These are phyloP conservation scores for Drosophila gaucha DNA, from an alignment of 2,888 invertebrate genomes.

Conservation along the genomic window DNA sequence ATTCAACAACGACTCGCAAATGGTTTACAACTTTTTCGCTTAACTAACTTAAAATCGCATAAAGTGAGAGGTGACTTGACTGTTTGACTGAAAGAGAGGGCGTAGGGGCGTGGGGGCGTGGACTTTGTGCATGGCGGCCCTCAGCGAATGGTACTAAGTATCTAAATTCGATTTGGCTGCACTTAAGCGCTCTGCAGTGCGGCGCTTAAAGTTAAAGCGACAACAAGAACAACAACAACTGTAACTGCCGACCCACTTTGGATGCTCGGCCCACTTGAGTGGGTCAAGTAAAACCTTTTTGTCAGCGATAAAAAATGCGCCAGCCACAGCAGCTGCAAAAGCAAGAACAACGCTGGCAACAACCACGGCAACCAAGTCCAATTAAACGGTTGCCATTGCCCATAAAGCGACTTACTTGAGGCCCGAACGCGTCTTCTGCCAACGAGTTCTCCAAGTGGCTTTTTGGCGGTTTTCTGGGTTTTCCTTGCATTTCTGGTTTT, in stretches of 20 bases:
- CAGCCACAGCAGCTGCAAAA: constrained; percentile 18
- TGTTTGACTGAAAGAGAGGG: background rate
- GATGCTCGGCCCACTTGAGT: constrained; percentile 59
- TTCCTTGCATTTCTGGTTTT: constrained; percentile 9
- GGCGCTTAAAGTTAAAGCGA: constrained; percentile 30
- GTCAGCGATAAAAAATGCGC: constrained; percentile 67
- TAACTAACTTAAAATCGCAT: constrained; percentile 65
- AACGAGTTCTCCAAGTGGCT: constrained; percentile 47
- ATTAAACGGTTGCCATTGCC: constrained; percentile 67
- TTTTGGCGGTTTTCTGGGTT: constrained; percentile 37
- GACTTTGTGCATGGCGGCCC: constrained; percentile 23
- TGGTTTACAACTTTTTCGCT: constrained; percentile 71
- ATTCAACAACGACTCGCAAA: constrained; percentile 55
- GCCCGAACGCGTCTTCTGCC: constrained; percentile 29
- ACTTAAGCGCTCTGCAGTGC: constrained; percentile 54
- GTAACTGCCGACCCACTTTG: constrained; percentile 54
- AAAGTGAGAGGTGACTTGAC: constrained; percentile 56
- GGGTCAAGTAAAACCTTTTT: constrained; percentile 79
- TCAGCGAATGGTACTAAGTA: constrained; percentile 58
- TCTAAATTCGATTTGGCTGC: constrained; percentile 74
- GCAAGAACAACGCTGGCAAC: background rate
- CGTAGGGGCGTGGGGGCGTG: background rate
- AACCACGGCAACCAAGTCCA: constrained; percentile 51
- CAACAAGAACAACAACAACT: constrained; percentile 16
- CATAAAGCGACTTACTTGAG: constrained; percentile 63